phyloP scores from a whole-genome alignment of 2,888 invertebrate genomes.

The Callosobruchus maculatus region DNA sequence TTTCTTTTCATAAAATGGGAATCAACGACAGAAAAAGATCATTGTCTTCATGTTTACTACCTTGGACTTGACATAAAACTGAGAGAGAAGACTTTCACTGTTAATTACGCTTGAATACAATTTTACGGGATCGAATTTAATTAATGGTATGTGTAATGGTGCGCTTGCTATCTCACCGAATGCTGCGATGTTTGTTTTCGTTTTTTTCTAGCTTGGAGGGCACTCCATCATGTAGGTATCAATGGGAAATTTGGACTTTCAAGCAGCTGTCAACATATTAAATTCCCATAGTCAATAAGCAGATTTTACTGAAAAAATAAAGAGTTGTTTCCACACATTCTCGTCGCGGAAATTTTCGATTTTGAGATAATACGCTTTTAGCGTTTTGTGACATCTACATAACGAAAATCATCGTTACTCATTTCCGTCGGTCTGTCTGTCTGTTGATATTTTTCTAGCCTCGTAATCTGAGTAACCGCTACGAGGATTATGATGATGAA shows the following conservation, averaged over 20 bases:
- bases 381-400: too few relatives aligned
- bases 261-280: not conserved
- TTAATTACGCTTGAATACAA: slow-evolving; percentile 13
- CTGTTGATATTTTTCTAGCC: too few relatives aligned
- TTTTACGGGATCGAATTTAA: slow-evolving; percentile 19
- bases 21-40: not conserved
- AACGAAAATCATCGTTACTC: too few relatives aligned
- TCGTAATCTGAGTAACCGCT: too few relatives aligned
- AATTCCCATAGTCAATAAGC: too few relatives aligned
- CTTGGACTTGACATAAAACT: not conserved
- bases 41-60: not conserved
- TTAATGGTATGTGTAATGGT: not conserved
- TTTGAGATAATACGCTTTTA: too few relatives aligned
- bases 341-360: too few relatives aligned
- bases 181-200: not conserved
- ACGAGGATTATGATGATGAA: too few relatives aligned
- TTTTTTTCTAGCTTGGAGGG: not conserved
- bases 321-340: too few relatives aligned
- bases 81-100: slow-evolving; percentile 19
- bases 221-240: not conserved
- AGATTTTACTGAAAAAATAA: too few relatives aligned
- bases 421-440: too few relatives aligned
- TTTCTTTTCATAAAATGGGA: not conserved
- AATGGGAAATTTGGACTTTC: not conserved
- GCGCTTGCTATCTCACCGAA: not conserved